Base-by-base conservation (phyloP, 2,797 vertebrate genomes). In the Phoxinus dragarum region DNA sequence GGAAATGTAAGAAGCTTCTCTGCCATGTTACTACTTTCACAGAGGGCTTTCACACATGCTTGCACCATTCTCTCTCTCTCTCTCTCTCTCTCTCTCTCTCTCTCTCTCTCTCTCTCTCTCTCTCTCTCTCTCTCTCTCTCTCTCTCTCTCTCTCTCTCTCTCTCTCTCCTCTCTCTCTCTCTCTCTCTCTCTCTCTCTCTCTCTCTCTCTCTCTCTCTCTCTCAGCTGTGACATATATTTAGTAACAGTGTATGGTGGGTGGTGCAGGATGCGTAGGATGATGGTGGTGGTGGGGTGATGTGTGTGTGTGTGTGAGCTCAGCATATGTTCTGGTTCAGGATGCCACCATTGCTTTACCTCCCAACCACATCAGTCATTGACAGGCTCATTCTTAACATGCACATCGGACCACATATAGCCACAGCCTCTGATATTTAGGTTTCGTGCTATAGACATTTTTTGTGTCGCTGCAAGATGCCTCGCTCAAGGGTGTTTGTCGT, bases 171-270 rank as follows among this genome's bases (percentile, higher is more conserved):
- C 40, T 44, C n/a, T 11, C 59, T 40, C 19, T 0, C 27, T 64
- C 14, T 38, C 42, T 76, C 52, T 77, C n/a, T 34, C 49, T 85
- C 64, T 61, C 12, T 69, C 34, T 47, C 27, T 54, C 19, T 14
- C 34, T 73, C 64, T 67, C 31, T 23, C 36, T 61, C 56, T 81
- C 38, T 84, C 80, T 66, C 31, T 38, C 42, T 79, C 42, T 73
- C 36, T 68, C 27, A 81, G 44, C 75, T 86, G 64, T 61, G 67
- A 77, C 72, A 68, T 84, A 80, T 84, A 84, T 88, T 86, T 86
- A 86, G 84, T 44, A 84, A 76, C 56, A 44, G 68, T 75, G 54
- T 82, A 54, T 77, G 42, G 69, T 74, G 81, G 83, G 73, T 27
- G 16, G 23, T 31, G 34, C 72, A 61, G 80, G 47, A 82, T 82